Conservation (phyloP, 2,797 vertebrate species). For the Balearica regulorum region DNA sequence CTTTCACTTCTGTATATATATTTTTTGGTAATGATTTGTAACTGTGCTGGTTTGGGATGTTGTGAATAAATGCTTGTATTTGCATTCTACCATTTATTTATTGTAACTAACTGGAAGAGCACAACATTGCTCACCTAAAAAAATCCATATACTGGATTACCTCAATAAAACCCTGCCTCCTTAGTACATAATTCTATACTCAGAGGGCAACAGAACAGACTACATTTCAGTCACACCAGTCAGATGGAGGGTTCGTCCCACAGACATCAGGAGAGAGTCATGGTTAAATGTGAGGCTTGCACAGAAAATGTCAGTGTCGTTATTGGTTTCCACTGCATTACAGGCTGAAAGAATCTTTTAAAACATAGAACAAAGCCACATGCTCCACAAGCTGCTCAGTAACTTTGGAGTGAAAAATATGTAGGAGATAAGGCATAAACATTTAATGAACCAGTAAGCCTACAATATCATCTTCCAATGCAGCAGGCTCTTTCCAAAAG, state of each 20-base stretch:
- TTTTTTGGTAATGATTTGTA: background rate
- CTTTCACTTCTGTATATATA: background rate
- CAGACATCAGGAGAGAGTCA: background rate
- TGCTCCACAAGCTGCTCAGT: slow-evolving; percentile 3
- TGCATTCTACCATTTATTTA: background rate
- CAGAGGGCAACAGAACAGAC: background rate
- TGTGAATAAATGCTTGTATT: background rate
- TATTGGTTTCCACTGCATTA: background rate
- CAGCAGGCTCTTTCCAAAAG: background rate
- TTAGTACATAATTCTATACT: background rate
- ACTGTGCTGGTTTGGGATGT: background rate
- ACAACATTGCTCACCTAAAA: background rate
- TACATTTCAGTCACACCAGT: background rate
- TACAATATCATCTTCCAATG: background rate
- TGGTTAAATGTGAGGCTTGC: background rate
- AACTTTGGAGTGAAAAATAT: background rate
- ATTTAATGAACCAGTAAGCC: background rate
- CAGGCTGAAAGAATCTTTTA: background rate
- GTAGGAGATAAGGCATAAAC: background rate
- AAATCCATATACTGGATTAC: background rate
- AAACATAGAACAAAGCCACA: slow-evolving; percentile 5
- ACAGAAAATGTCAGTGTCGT: background rate
- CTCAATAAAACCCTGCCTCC: background rate
- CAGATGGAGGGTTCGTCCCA: background rate
- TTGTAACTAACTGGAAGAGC: background rate